These are phyloP conservation scores for Leiothrix lutea DNA, from an alignment of 2,113 vertebrate species.

Conservation along the genomic window DNA sequence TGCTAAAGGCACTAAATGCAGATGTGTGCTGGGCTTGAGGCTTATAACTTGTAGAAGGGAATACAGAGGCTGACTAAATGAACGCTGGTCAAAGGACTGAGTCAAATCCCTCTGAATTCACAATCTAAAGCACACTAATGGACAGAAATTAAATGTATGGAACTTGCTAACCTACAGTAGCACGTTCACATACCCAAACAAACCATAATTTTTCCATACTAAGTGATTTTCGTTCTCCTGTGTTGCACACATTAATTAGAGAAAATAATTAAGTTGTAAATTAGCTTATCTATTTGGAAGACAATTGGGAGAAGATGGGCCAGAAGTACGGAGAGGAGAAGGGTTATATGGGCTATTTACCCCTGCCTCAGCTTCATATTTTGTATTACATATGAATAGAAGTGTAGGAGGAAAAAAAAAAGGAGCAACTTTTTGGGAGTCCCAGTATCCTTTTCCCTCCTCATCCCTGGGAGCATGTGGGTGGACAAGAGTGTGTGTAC, in stretches of 20 bases:
- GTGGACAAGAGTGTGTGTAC: background rate
- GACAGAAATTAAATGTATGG: background rate
- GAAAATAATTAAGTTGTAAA: background rate
- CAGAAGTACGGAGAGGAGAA: background rate
- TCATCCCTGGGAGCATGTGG: background rate
- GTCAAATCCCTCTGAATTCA: background rate
- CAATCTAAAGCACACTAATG: background rate
- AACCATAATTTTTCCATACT: background rate
- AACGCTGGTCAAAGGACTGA: background rate
- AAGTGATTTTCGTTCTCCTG: background rate
- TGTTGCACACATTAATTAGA: background rate
- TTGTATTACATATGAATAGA: background rate
- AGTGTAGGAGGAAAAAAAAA: background rate
- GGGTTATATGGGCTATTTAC: background rate
- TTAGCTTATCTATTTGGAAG: slow-evolving; percentile 5
- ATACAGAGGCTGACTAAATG: background rate
- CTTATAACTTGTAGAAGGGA: background rate
- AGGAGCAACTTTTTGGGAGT: background rate
- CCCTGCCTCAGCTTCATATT: background rate
- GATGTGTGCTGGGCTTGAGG: background rate
- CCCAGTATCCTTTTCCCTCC: background rate
- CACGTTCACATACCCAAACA: background rate
- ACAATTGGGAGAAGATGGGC: background rate
- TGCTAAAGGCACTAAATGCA: slow-evolving; percentile 43
- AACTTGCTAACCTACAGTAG: background rate